Evolutionary conservation across 2,797 vertebrate genomes (phyloP).

Genomic region (Buceros bicornis): DNA sequence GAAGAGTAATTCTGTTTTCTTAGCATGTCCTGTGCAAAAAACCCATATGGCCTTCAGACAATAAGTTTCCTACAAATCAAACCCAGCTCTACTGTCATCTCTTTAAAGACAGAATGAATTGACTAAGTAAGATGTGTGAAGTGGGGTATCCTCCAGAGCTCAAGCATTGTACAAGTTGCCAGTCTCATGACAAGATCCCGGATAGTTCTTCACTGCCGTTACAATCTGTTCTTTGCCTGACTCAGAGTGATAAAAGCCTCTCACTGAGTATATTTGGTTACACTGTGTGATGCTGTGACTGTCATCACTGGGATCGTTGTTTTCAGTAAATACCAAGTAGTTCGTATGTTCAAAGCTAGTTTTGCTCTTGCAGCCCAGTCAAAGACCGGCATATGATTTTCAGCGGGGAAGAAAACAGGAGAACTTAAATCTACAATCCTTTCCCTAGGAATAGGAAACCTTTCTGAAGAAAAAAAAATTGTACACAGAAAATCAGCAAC

Average conservation of each 20-base stretch:
- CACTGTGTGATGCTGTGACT: not conserved
- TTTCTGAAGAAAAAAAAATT: not conserved
- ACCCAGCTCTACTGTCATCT: not conserved
- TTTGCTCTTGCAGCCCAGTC: not conserved
- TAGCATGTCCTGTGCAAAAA: not conserved
- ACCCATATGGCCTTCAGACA: not conserved
- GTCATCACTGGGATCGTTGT: not conserved
- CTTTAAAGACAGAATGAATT: not conserved
- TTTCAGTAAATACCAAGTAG: not conserved
- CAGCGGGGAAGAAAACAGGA: not conserved
- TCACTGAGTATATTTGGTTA: not conserved
- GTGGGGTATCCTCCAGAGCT: not conserved
- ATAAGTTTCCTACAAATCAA: not conserved
- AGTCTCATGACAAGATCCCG: not conserved
- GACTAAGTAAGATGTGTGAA: not conserved
- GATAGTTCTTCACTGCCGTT: not conserved
- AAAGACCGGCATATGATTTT: not conserved
- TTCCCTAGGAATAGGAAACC: not conserved
- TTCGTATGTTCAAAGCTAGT: not conserved
- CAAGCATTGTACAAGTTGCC: not conserved
- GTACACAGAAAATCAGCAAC: constrained; percentile 4
- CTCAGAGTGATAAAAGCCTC: not conserved
- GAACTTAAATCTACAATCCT: not conserved
- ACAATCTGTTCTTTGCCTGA: not conserved
- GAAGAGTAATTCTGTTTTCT: not conserved